These are phyloP conservation scores for Agrochola litura DNA, from an alignment of 2,888 invertebrate genomes.

Conservation along the genomic window DNA sequence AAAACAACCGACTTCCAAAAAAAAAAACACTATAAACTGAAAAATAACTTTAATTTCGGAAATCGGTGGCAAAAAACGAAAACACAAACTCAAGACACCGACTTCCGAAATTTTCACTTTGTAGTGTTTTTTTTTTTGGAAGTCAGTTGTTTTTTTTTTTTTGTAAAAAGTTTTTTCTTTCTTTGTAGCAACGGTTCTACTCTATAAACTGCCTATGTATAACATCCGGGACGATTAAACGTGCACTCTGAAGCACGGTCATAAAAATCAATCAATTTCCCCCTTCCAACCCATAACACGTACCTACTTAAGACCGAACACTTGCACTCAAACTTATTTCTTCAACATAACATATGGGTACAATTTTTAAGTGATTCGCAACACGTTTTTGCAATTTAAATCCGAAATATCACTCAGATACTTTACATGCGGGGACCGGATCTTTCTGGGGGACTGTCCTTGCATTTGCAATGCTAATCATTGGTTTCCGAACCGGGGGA, in stretches of 20 bases:
- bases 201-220: neutral
- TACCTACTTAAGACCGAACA: conserved; percentile 41
- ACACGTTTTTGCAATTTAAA: conserved; percentile 79
- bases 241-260: neutral
- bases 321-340: conserved; percentile 56
- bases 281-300: conserved; percentile 42
- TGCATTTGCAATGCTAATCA: conserved; percentile 85
- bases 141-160: no score
- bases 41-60: no score
- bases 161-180: no score
- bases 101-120: no score
- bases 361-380: conserved; percentile 65
- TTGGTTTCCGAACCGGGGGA: conserved; percentile 62
- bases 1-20: no score
- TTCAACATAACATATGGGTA: conserved; percentile 51
- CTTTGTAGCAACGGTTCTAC: no score
- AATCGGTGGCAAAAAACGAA: no score
- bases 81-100: no score
- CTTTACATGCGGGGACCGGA: conserved; percentile 70
- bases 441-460: conserved; percentile 68
- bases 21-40: no score
- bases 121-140: no score
- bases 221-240: neutral
- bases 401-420: conserved; percentile 75
- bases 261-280: conserved; percentile 28